phyloP scores from a whole-genome alignment of 2,113 vertebrate species.

The Fregata magnificens region DNA sequence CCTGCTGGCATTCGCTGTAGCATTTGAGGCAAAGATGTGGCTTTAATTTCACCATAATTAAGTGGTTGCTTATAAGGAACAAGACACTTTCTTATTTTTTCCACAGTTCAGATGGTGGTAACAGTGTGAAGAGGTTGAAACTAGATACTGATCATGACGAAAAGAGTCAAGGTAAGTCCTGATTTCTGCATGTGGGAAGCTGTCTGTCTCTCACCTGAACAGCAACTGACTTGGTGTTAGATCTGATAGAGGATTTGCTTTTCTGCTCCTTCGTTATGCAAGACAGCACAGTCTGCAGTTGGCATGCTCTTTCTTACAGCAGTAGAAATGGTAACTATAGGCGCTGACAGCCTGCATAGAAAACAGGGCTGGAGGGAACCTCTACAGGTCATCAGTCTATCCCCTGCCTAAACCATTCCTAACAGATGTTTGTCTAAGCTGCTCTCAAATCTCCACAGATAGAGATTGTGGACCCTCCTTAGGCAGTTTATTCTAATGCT shows the following conservation, averaged over 20 bases:
- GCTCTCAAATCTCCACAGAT: neutral
- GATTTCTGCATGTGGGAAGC: neutral
- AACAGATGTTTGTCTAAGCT: neutral
- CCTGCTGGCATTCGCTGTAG: neutral
- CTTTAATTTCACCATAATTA: neutral
- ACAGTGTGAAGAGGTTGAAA: constrained; percentile 90
- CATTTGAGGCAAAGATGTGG: neutral
- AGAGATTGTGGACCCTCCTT: neutral
- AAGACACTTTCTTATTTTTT: constrained; percentile 53
- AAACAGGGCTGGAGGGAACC: neutral
- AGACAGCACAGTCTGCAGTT: neutral
- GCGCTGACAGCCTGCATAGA: neutral
- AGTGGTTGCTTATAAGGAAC: neutral
- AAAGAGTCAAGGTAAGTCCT: constrained; percentile 72
- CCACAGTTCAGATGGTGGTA: constrained; percentile 86
- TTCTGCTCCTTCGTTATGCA: neutral
- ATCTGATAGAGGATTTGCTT: neutral
- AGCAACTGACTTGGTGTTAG: neutral
- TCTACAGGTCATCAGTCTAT: neutral
- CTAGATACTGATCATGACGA: constrained; percentile 77
- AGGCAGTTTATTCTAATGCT: neutral
- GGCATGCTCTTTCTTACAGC: neutral
- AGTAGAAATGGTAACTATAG: neutral
- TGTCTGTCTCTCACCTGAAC: neutral
- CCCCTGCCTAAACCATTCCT: neutral